A percentile compares a stretch with the other conserved stretches of the same genome.
These are phyloP conservation scores for Psylliodes chrysocephalus DNA, from an alignment of 2,888 invertebrate genomes.

Conservation along the genomic window DNA sequence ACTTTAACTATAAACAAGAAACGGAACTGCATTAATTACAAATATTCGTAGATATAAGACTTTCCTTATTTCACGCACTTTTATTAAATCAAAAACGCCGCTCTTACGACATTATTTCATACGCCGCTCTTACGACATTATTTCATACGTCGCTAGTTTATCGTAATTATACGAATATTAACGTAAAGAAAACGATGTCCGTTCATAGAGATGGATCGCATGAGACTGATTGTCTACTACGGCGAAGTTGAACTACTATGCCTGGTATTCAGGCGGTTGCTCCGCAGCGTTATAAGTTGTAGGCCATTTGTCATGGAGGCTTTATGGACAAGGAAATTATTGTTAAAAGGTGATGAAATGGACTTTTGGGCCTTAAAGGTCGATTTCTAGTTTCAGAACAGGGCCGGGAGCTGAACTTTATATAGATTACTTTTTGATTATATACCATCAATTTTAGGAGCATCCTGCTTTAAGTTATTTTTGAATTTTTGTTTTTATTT, in stretches of 20 bases:
- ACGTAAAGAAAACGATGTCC: not conserved
- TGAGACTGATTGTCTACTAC: constrained; percentile 28
- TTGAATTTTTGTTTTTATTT: no score
- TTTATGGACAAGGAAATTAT: constrained; percentile 3
- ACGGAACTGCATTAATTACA: not conserved
- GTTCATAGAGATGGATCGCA: not conserved
- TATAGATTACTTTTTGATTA: no score
- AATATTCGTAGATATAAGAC: not conserved
- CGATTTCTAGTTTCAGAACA: not conserved
- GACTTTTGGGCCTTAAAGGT: constrained; percentile 2
- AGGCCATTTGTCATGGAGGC: constrained; percentile 19
- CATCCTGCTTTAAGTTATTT: no score
- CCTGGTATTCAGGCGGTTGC: constrained; percentile 20
- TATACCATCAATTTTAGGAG: no score
- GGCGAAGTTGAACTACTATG: constrained; percentile 26
- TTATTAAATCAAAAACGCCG: not conserved
- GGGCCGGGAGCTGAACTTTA: not conserved
- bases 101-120: not conserved
- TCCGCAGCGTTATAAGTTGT: constrained; percentile 6
- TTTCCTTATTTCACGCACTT: not conserved
- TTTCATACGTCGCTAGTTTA: not conserved
- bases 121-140: not conserved
- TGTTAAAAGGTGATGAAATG: not conserved
- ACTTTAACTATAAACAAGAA: not conserved
- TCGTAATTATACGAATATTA: not conserved